Conservation (phyloP, 2,797 vertebrate genomes). For the Micrastur ruficollis region DNA sequence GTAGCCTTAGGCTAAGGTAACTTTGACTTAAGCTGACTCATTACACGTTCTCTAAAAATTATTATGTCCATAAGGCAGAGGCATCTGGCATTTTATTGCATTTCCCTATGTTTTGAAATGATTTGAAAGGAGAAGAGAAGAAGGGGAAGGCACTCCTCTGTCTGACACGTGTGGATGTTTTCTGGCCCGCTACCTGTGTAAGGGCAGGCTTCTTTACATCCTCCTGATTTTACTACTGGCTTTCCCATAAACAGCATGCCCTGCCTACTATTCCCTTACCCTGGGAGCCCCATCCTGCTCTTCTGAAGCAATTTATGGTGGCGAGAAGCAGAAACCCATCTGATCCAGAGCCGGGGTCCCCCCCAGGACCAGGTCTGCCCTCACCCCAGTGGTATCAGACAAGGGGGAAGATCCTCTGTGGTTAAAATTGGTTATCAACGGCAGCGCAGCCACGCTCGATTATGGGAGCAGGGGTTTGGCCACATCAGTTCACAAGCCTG, state of each 20-base stretch:
- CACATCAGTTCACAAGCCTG: neutral
- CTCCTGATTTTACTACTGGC: neutral
- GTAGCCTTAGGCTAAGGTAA: neutral
- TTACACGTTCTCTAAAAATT: neutral
- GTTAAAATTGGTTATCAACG: neutral
- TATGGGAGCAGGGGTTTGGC: neutral
- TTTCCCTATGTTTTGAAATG: neutral
- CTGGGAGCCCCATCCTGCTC: neutral
- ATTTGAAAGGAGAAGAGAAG: neutral
- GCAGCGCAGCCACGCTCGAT: accelerated
- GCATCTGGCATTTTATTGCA: conserved; percentile 9
- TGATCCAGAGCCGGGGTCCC: neutral
- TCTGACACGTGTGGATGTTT: neutral
- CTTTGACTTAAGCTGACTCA: neutral
- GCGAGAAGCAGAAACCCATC: neutral
- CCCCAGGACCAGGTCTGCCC: neutral
- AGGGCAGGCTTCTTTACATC: neutral
- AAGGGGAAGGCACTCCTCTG: neutral
- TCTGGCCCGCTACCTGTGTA: neutral
- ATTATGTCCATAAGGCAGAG: neutral
- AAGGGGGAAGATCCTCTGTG: neutral
- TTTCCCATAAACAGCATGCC: neutral
- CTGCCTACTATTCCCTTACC: neutral
- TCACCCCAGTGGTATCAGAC: neutral
- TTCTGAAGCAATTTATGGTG: neutral